Percentiles rank a stretch among this genome's conserved stretches.
phyloP scores from a whole-genome alignment of 2,113 vertebrate species.

The Hylia prasina region DNA sequence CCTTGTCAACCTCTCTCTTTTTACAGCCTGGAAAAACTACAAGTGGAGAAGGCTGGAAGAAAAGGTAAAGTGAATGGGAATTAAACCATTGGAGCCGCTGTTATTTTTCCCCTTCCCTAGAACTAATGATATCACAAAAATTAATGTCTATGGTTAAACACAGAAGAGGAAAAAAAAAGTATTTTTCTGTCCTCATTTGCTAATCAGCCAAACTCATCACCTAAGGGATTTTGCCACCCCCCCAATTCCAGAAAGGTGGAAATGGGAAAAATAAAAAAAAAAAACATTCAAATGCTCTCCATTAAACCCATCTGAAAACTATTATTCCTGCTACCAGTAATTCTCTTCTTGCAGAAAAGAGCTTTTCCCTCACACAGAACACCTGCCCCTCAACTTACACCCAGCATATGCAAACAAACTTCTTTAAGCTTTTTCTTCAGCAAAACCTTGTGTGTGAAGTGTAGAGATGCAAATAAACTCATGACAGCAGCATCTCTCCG shows the following conservation, averaged over 20 bases:
- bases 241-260: background rate
- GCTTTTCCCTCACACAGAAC: background rate
- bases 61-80: background rate
- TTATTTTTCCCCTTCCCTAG: background rate
- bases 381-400: background rate
- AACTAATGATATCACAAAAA: background rate
- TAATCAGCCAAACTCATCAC: background rate
- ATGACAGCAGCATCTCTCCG: background rate
- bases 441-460: background rate
- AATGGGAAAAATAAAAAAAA: background rate
- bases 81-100: background rate
- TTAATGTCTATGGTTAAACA: fast-evolving
- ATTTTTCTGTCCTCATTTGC: background rate
- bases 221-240: background rate
- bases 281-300: background rate
- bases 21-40: background rate
- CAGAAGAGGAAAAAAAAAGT: background rate
- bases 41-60: background rate
- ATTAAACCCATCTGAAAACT: background rate
- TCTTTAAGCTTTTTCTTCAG: background rate
- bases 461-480: background rate
- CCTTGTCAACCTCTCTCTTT: background rate
- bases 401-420: background rate
- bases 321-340: background rate
- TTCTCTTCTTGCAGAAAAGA: background rate